Conservation (phyloP, 92 coral and sea anemone genomes). For the Porites cylindrica region DNA sequence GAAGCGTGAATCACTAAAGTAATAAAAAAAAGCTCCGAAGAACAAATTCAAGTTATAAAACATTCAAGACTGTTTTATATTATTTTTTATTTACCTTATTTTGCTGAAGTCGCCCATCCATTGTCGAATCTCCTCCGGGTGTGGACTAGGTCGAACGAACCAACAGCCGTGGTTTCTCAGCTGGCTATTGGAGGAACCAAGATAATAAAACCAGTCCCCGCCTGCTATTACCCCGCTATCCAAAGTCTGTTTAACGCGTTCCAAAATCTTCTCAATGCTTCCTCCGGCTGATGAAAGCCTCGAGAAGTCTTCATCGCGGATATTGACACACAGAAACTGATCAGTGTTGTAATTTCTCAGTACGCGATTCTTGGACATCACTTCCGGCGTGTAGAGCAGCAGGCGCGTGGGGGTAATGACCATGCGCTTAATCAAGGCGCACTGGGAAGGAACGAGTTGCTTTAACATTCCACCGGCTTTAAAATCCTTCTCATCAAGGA, state of each 20-base stretch:
- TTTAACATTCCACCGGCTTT: slow-evolving; percentile 53
- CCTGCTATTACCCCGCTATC: slow-evolving; percentile 77
- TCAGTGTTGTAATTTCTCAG: slow-evolving; percentile 81
- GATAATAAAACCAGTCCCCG: slow-evolving; percentile 69
- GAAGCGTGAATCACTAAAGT: neutral
- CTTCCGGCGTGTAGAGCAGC: slow-evolving; percentile 84
- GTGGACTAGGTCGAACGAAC: slow-evolving; percentile 80
- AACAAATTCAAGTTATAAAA: too few relatives aligned
- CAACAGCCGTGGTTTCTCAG: slow-evolving; percentile 97
- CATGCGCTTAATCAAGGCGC: slow-evolving; percentile 91
- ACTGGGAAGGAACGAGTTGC: slow-evolving; percentile 78
- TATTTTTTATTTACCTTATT: slow-evolving; percentile 70
- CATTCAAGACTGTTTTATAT: neutral
- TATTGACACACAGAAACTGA: slow-evolving; percentile 80
- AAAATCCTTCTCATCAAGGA: slow-evolving; percentile 63
- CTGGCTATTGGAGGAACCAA: slow-evolving; percentile 98
- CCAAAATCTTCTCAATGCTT: slow-evolving; percentile 62
- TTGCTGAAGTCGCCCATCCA: slow-evolving; percentile 98
- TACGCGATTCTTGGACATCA: slow-evolving; percentile 97
- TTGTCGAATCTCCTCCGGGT: slow-evolving; percentile 80
- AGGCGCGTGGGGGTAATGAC: slow-evolving; percentile 93
- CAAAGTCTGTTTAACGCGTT: slow-evolving; percentile 63
- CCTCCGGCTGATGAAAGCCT: slow-evolving; percentile 81
- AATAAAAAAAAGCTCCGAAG: neutral
- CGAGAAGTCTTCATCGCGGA: slow-evolving; percentile 97